phyloP scores from a whole-genome alignment of 2,113 vertebrate genomes.

The Salvator merianae region DNA sequence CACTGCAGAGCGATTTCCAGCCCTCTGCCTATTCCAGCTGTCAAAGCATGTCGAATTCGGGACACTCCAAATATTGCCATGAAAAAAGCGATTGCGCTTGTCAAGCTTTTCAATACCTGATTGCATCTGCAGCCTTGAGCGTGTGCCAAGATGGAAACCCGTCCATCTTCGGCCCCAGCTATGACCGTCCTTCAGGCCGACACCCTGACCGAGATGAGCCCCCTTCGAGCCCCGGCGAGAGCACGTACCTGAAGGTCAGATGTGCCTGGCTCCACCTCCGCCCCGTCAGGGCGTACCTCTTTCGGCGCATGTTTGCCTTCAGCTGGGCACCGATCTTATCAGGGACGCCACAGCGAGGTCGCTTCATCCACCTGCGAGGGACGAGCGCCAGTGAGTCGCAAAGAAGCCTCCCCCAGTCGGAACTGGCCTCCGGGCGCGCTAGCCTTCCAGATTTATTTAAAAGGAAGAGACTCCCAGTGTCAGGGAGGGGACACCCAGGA shows the following conservation, averaged over 20 bases:
- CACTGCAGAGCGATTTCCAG: background rate
- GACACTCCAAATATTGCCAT: background rate
- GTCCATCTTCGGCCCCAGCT: no score
- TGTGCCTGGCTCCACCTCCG: constrained; percentile 86
- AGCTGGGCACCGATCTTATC: constrained; percentile 79
- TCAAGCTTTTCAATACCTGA: no score
- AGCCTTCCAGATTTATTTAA: no score
- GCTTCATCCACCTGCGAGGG: constrained; percentile 86
- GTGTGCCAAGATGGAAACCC: no score
- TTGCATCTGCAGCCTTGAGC: no score
- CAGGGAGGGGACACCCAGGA: no score
- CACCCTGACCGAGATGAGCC: no score
- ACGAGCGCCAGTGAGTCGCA: background rate
- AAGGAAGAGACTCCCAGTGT: no score
- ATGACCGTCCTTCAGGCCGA: no score
- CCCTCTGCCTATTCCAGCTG: background rate
- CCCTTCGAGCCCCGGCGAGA: no score
- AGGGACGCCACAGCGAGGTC: constrained; percentile 90
- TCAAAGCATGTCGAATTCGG: background rate
- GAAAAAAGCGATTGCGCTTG: background rate
- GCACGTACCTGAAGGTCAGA: constrained; percentile 88
- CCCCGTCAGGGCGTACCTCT: constrained; percentile 86
- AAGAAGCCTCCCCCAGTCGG: no score
- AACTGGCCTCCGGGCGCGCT: no score
- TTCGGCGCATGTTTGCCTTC: constrained; percentile 78